Base-by-base conservation (phyloP, 2,888 invertebrate genomes). In the Hyposoter dolosus region DNA sequence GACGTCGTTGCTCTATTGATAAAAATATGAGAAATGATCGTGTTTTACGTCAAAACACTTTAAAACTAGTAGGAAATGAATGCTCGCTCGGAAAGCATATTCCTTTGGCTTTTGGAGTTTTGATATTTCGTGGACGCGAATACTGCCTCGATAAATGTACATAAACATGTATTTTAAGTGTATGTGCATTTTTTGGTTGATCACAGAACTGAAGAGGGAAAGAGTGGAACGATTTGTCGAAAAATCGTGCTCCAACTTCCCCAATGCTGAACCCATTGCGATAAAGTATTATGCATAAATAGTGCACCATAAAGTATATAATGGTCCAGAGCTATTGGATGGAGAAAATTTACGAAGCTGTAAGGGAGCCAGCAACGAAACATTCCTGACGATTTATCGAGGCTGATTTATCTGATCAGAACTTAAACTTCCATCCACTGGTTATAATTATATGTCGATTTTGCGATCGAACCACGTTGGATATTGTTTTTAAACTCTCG, bases 31-130 rank as follows among this genome's bases (percentile, higher is more conserved):
- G 89, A 92, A 91, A 93, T 92, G 92, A 88, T 88, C 84, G 88
- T 91, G 91, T 90, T 93, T 93, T 92, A 93, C 91, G 92, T 93
- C 92, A 90, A 92, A 93, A 93, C 91, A 93, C 92, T 93, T 93
- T 93, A 92, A 88, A 89, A 89, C 85, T 88, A 79, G 23, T 35
- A 84, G 68, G 90, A 91, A 91, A 90, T 87, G 89, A 90, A 90
- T 91, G 88, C 89, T 87, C 32, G 63, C 72, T 85, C 88, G 88
- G 35, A 79, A 85, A 90, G 87, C 91, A 92, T 92, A 91, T 92
- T 92, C 77, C 82, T 60, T 76, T 45, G 66, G n/a, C 50, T 28
- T 56, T 35, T 63, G 65, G 79, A 71, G 81, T 63, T 87, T 83
- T 82, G 68, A 76, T 63, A 77, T 69, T 84, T 84, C 69, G 15